phyloP scores from a whole-genome alignment of 2,888 invertebrate genomes.

The Cheilosia urbana region DNA sequence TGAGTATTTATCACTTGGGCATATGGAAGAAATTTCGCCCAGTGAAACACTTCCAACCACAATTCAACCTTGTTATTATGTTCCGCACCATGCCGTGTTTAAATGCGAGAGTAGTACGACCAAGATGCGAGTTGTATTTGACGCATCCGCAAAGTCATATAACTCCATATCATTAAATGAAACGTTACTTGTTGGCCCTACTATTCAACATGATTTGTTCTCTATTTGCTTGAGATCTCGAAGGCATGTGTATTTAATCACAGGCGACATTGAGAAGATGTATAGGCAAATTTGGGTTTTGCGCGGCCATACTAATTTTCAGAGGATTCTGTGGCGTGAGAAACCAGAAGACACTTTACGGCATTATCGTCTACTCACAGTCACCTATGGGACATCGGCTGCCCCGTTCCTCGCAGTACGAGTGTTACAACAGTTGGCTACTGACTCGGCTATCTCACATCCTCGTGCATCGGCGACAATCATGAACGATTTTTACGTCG shows the following conservation, averaged over 20 bases:
- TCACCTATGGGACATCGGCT: background rate
- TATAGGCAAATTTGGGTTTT: constrained; percentile 57
- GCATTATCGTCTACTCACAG: constrained; percentile 27
- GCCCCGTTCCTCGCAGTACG: constrained; percentile 11
- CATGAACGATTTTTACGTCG: background rate
- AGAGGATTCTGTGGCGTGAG: constrained; percentile 58
- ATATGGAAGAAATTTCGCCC: constrained; percentile 48
- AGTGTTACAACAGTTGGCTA: constrained; percentile 64
- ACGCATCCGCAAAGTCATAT: constrained; percentile 33
- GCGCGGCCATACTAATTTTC: constrained; percentile 33
- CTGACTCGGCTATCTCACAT: constrained; percentile 12
- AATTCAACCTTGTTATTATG: constrained; percentile 29
- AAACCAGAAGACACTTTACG: constrained; percentile 34
- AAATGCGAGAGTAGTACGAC: constrained; percentile 45
- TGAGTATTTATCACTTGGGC: constrained; percentile 34
- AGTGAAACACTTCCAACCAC: constrained; percentile 20
- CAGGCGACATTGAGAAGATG: constrained; percentile 64
- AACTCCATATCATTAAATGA: constrained; percentile 46
- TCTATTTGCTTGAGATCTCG: constrained; percentile 41
- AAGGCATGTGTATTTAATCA: constrained; percentile 33
- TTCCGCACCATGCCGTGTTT: constrained; percentile 19
- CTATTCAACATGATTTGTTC: constrained; percentile 46
- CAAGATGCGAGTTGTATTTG: constrained; percentile 59
- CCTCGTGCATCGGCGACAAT: background rate
- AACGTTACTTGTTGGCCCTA: constrained; percentile 40